Percentiles rank a stretch among this genome's conserved stretches.
Evolutionary conservation across 2,888 invertebrate species (phyloP).

Genomic region (Drosophila quinaria): DNA sequence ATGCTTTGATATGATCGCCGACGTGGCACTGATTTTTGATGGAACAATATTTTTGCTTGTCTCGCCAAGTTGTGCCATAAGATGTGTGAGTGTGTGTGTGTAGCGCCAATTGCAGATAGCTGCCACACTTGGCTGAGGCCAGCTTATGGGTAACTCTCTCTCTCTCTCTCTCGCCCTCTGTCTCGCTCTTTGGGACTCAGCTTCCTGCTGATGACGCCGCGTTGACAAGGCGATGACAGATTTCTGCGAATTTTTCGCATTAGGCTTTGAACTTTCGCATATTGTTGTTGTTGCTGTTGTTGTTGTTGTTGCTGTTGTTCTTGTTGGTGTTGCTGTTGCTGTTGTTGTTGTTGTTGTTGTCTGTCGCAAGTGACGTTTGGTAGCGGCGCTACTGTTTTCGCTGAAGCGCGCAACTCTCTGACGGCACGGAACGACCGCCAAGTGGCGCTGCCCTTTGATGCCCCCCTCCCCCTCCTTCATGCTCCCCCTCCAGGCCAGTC

Average conservation of each 20-base stretch:
- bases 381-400: slow-evolving; percentile 82
- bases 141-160: slow-evolving; percentile 24
- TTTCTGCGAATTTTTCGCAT: slow-evolving; percentile 84
- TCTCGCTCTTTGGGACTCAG: slow-evolving; percentile 41
- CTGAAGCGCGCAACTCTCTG: slow-evolving; percentile 74
- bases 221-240: slow-evolving; percentile 84
- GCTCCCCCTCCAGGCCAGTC: neutral
- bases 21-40: slow-evolving; percentile 72
- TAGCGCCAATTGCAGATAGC: slow-evolving; percentile 70
- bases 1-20: slow-evolving; percentile 79
- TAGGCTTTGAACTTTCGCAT: slow-evolving; percentile 80
- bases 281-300: slow-evolving; percentile 49
- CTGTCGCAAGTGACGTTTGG: slow-evolving; percentile 45
- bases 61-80: slow-evolving; percentile 22
- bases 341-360: slow-evolving; percentile 32
- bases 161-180: neutral
- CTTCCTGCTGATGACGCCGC: slow-evolving; percentile 74
- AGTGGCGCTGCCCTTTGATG: slow-evolving; percentile 79
- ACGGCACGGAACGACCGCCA: slow-evolving; percentile 73
- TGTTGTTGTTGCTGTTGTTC: slow-evolving; percentile 34
- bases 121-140: slow-evolving; percentile 60
- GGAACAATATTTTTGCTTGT: slow-evolving; percentile 74
- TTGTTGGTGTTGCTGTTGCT: slow-evolving; percentile 28
- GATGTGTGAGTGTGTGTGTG: slow-evolving; percentile 38
- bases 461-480: slow-evolving; percentile 2